Evolutionary conservation across 2,113 vertebrate species (phyloP).

Genomic region (Perccottus glenii): DNA sequence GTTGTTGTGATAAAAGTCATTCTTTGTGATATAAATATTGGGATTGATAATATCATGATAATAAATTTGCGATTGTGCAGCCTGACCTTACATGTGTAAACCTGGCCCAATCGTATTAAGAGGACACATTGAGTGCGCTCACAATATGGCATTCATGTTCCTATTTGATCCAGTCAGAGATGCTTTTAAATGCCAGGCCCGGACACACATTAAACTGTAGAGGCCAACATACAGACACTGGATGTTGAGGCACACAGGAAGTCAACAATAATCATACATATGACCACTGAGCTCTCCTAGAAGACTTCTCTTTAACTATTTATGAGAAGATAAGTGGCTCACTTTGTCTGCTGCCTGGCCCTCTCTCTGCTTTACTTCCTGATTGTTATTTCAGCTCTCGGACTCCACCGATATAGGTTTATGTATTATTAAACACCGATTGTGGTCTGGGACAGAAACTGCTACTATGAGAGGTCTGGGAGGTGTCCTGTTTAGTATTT

Average conservation of each 20-base stretch:
- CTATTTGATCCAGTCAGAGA: neutral
- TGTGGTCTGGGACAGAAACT: constrained; percentile 52
- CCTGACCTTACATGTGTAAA: too few relatives aligned
- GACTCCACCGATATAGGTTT: constrained; percentile 32
- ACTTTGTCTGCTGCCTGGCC: constrained; percentile 44
- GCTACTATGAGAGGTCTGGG: constrained; percentile 22
- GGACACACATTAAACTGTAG: neutral
- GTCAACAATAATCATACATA: constrained; percentile 25
- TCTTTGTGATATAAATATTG: too few relatives aligned
- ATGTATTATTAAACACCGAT: constrained; percentile 73
- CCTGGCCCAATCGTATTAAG: too few relatives aligned
- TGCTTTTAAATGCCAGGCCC: neutral
- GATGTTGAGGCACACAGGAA: constrained; percentile 19
- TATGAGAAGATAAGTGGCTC: constrained; percentile 80
- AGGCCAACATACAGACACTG: neutral
- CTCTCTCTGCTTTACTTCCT: constrained; percentile 59
- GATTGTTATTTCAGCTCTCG: constrained; percentile 69
- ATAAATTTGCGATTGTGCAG: too few relatives aligned
- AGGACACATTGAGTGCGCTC: too few relatives aligned
- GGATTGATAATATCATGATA: too few relatives aligned
- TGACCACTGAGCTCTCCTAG: constrained; percentile 38
- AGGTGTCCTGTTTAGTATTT: constrained; percentile 38
- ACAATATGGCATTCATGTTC: neutral
- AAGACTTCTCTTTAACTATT: constrained; percentile 76
- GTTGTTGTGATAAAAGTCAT: too few relatives aligned